These are phyloP conservation scores for Cirrhinus mrigala DNA, from an alignment of 2,797 vertebrate genomes.

Conservation along the genomic window DNA sequence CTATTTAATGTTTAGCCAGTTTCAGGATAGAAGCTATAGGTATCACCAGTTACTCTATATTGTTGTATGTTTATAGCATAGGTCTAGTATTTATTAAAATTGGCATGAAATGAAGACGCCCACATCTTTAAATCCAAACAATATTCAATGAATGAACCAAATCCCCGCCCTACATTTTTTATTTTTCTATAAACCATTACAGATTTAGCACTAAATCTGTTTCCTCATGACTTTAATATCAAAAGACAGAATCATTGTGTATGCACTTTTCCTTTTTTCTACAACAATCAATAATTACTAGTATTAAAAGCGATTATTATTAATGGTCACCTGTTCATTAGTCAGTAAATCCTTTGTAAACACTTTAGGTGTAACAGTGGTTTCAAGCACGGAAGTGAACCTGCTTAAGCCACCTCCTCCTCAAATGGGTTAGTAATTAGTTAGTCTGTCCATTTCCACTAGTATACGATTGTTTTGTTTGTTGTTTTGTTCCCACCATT, in stretches of 20 bases:
- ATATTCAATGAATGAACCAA: neutral
- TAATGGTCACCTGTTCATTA: conserved; percentile 7
- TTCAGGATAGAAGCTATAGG: neutral
- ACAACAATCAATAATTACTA: neutral
- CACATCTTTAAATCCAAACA: neutral
- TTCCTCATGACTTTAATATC: neutral
- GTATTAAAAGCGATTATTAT: neutral
- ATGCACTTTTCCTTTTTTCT: neutral
- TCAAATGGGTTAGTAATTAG: neutral
- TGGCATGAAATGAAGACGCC: neutral
- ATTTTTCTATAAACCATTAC: neutral
- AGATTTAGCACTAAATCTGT: neutral
- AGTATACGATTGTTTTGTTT: neutral
- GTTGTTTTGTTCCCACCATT: neutral
- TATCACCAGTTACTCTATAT: neutral
- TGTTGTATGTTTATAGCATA: neutral
- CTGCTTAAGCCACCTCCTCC: neutral
- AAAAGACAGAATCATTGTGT: neutral
- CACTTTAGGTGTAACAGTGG: neutral
- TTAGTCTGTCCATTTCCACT: neutral
- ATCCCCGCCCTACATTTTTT: neutral
- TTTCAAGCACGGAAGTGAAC: neutral
- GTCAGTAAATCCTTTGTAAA: neutral
- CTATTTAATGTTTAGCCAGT: neutral
- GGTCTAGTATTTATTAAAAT: neutral